Evolutionary conservation across 1,140 invertebrate genomes (phyloP).

Genomic region (Trichonephila clavipes): DNA sequence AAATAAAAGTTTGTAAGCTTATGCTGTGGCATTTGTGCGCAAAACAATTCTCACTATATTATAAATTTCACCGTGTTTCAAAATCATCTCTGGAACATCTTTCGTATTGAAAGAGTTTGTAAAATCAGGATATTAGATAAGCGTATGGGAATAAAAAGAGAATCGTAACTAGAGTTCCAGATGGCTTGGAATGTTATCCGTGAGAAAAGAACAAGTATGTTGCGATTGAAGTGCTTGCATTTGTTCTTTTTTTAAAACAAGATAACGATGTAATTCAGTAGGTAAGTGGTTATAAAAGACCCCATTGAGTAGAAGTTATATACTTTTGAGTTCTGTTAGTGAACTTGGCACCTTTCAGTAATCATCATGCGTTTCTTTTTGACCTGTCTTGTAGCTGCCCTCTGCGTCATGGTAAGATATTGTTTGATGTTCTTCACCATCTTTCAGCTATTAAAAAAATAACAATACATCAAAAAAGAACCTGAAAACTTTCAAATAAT

Average conservation of each 20-base stretch:
- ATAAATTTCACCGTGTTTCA: too few species aligned
- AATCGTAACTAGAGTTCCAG: not conserved
- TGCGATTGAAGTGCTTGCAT: not conserved
- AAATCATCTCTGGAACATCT: too few species aligned
- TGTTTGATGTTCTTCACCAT: not conserved
- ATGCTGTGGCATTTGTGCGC: too few species aligned
- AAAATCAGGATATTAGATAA: not conserved
- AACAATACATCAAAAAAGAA: not conserved
- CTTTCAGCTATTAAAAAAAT: not conserved
- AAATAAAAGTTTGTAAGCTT: too few species aligned
- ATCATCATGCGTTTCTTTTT: slow-evolving; percentile 41
- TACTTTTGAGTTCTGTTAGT: not conserved
- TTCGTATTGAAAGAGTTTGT: too few species aligned
- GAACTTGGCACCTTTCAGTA: not conserved
- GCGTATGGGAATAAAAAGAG: not conserved
- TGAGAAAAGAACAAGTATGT: not conserved
- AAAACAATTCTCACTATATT: too few species aligned
- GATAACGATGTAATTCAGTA: not conserved
- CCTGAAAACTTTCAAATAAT: too few species aligned
- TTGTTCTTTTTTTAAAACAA: not conserved
- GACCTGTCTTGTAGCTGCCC: slow-evolving; percentile 12
- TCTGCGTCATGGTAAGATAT: slow-evolving; percentile 42
- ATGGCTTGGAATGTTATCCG: not conserved
- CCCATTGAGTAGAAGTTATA: not conserved
- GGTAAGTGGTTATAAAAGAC: not conserved